Evolutionary conservation across 2,113 vertebrate genomes (phyloP), one percentile per base, ranked within the genome.

Genomic region (Parus major): DNA sequence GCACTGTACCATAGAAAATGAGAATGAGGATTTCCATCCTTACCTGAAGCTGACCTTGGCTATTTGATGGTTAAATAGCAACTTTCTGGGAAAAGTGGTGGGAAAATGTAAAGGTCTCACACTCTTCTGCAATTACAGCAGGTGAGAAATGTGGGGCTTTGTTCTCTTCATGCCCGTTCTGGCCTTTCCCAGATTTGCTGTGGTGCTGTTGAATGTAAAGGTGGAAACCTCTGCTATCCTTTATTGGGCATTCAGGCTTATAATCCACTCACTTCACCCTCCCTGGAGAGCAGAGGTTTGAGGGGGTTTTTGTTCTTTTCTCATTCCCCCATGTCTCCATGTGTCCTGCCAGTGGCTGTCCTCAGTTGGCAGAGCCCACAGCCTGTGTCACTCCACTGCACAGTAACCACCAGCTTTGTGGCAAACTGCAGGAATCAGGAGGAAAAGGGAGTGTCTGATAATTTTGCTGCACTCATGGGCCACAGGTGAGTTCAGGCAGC

Each of bases 381-480:
- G 39, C 57, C 61, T 42, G 39, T 0, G 0, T 80, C 61, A 24
- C 39, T 41, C 53, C 18, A 2, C 11, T 27, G 71, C 42, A 41
- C 39, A 59, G 42, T 14, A 28, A 42, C 8, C 22, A 35, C n/a
- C 25, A 19, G 7, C 36, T 56, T 69, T 68, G 57, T 47, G 24
- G 15, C 25, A 80, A 86, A 89, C 65, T 7, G 24, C 57, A 49
- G 79, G 69, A 80, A 93, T 25, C 44, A 49, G 50, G 15, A 36
- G 27, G 29, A 10, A 50, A 56, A 88, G 49, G 2, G 44, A 47
- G 15, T 35, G 56, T 18, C 31, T 71, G 36, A n/a, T 33, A 28
- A 35, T 65, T 80, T 28, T 69, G 6, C n/a, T 77, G 16, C 1
- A 0, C 19, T 90, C 3, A 0, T 0, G 5, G 28, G 21, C 46